Evolutionary conservation across 2,888 invertebrate genomes (phyloP).

Genomic region (Penaeus monodon): DNA sequence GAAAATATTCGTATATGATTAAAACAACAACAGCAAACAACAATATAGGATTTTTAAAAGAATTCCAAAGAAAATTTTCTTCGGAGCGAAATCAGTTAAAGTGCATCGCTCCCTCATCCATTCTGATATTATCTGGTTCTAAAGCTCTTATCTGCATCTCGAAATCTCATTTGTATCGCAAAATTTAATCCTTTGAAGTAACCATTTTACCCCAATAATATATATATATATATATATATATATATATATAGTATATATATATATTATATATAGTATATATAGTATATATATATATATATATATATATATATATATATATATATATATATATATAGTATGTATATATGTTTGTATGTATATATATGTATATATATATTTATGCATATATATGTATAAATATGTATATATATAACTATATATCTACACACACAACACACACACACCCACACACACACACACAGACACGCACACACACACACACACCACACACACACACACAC

Average conservation of each 20-base stretch:
- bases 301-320: not conserved
- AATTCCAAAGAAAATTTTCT: no score
- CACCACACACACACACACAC: slow-evolving; percentile 2
- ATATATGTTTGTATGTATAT: not conserved
- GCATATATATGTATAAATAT: not conserved
- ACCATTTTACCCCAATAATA: not conserved
- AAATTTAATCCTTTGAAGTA: no score
- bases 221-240: slow-evolving; percentile 7
- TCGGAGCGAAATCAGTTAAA: no score
- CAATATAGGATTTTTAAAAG: no score
- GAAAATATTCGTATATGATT: no score
- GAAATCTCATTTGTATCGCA: no score
- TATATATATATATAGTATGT: slow-evolving; percentile 1
- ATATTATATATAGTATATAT: not conserved
- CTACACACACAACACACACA: not conserved
- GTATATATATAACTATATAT: not conserved
- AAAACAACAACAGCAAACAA: no score
- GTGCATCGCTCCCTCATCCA: no score
- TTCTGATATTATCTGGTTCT: no score
- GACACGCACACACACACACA: not conserved
- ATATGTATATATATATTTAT: not conserved
- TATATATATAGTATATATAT: not conserved
- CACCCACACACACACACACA: not conserved
- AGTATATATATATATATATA: not conserved
- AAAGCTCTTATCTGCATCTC: no score